These are phyloP conservation scores for Thyatira batis DNA, from an alignment of 2,888 invertebrate genomes.

Conservation along the genomic window DNA sequence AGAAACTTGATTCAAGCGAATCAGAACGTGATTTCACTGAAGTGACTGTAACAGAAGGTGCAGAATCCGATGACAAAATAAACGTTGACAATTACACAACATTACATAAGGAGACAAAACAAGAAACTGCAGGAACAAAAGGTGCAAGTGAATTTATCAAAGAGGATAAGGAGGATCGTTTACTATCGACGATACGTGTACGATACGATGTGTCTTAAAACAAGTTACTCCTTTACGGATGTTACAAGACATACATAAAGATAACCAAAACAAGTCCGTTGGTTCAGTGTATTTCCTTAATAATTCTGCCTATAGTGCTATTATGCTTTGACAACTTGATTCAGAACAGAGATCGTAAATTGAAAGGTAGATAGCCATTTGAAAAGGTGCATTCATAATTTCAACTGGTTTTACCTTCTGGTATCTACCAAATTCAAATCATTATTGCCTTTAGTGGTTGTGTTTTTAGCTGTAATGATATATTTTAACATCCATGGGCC, in stretches of 20 bases:
- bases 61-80: slow-evolving; percentile 20
- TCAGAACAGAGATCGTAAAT: neutral
- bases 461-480: no score
- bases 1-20: slow-evolving; percentile 7
- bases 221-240: neutral
- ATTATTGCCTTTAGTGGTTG: neutral
- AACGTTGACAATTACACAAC: slow-evolving; percentile 35
- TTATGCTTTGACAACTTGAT: slow-evolving; percentile 7
- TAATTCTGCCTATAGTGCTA: neutral
- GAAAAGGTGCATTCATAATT: neutral
- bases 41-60: slow-evolving; percentile 12
- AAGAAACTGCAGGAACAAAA: slow-evolving; percentile 34
- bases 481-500: no score
- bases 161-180: slow-evolving; percentile 28
- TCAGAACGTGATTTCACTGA: neutral
- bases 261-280: neutral
- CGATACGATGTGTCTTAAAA: slow-evolving; percentile 18
- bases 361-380: neutral
- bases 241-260: neutral
- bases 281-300: neutral
- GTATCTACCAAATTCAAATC: neutral
- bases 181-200: slow-evolving; percentile 18
- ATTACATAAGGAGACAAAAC: slow-evolving; percentile 45
- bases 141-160: slow-evolving; percentile 39
- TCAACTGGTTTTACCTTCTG: neutral